A percentile compares a stretch with the other conserved stretches of the same genome.
phyloP scores from a whole-genome alignment of 2,888 invertebrate species.

The Arrhopalites spinosus region DNA sequence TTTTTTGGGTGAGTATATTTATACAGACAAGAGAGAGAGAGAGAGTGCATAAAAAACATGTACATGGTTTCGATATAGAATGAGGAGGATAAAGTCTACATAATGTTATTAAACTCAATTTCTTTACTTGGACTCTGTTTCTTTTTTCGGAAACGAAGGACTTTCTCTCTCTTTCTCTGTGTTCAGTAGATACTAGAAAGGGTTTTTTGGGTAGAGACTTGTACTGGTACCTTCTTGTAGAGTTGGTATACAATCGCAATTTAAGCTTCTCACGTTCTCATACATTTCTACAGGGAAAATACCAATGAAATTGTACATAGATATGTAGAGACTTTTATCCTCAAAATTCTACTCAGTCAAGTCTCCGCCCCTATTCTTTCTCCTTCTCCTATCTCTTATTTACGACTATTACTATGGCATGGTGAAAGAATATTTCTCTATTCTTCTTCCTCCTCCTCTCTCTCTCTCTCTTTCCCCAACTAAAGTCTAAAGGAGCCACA shows the following conservation, averaged over 20 bases:
- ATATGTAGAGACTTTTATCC: background rate
- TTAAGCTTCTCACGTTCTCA: too few relatives aligned
- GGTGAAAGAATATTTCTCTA: slow-evolving; percentile 3
- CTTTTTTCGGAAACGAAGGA: too few relatives aligned
- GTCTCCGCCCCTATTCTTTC: background rate
- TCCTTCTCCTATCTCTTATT: slow-evolving; percentile 1
- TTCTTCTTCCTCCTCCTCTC: too few relatives aligned
- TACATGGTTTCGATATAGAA: background rate
- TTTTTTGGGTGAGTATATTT: too few relatives aligned
- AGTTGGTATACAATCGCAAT: too few relatives aligned
- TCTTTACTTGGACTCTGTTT: background rate
- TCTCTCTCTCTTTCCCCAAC: too few relatives aligned
- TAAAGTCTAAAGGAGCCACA: background rate
- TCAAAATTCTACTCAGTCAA: background rate
- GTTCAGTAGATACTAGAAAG: too few relatives aligned
- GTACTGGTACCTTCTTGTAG: too few relatives aligned
- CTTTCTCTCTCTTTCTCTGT: background rate
- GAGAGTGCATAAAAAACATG: background rate
- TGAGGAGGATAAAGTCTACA: background rate
- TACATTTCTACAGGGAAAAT: too few relatives aligned
- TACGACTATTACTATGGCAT: background rate
- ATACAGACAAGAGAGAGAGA: background rate
- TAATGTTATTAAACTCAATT: slow-evolving; percentile 6
- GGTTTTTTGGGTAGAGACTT: too few relatives aligned
- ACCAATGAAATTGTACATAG: too few relatives aligned